phyloP scores from a whole-genome alignment of 2,113 vertebrate species.

The Peromyscus leucopus region DNA sequence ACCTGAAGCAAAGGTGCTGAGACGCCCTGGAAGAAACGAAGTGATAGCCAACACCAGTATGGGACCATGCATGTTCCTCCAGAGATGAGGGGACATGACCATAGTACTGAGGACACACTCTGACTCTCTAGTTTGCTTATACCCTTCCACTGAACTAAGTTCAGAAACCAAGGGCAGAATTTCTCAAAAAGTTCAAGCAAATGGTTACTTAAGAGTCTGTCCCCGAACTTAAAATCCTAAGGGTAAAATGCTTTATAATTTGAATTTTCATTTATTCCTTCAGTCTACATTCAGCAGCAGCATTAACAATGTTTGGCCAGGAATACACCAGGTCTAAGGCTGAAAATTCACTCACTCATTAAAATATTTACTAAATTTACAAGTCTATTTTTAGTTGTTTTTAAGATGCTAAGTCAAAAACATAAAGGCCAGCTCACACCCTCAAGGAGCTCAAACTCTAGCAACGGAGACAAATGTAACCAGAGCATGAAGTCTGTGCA shows the following conservation, averaged over 20 bases:
- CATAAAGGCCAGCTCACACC: background rate
- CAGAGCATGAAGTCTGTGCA: too few relatives aligned
- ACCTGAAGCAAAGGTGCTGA: conserved; percentile 90
- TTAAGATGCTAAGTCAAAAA: background rate
- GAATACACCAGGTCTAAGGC: background rate
- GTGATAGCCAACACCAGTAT: background rate
- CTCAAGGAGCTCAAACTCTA: background rate
- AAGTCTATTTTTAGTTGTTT: background rate
- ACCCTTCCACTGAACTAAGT: background rate
- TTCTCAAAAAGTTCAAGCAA: background rate
- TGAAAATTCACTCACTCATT: conserved; percentile 1
- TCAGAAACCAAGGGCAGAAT: background rate
- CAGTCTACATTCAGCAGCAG: background rate
- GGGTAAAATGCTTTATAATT: conserved; percentile 17
- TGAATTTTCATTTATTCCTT: conserved; percentile 48
- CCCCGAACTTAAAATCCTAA: background rate
- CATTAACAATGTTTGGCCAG: background rate
- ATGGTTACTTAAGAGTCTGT: background rate
- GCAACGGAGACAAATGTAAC: background rate
- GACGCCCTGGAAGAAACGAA: conserved; percentile 79
- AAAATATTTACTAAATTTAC: conserved; percentile 2
- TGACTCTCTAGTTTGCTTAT: background rate
- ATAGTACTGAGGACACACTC: background rate
- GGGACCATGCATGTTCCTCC: background rate
- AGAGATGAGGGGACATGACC: background rate